Conservation (phyloP, 2,888 invertebrate genomes). For the Saturnia japonica region DNA sequence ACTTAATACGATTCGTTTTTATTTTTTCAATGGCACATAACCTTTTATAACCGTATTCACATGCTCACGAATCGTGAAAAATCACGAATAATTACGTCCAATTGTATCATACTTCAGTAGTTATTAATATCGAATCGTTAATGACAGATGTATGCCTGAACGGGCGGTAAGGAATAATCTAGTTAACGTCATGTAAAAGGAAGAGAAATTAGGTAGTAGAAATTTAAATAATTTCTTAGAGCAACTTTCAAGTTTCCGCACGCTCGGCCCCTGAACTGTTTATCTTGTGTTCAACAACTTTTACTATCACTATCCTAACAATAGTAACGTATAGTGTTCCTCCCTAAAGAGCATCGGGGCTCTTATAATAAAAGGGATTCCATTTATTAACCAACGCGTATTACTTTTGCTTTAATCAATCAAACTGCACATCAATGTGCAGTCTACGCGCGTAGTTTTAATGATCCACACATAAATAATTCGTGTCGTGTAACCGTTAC, state of each 20-base stretch:
- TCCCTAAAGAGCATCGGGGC: background rate
- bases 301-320: constrained; percentile 4
- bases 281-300: background rate
- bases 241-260: constrained; percentile 20
- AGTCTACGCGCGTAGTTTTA: constrained; percentile 36
- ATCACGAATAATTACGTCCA: too few relatives aligned
- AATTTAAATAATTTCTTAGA: background rate
- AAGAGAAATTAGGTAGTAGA: background rate
- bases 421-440: constrained; percentile 8
- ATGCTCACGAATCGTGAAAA: too few relatives aligned
- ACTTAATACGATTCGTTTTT: too few relatives aligned
- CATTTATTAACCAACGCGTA: background rate
- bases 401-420: background rate
- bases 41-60: too few relatives aligned
- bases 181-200: background rate
- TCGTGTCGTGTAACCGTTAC: constrained; percentile 75
- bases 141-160: too few relatives aligned
- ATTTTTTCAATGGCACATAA: too few relatives aligned
- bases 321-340: background rate
- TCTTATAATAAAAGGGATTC: background rate
- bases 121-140: too few relatives aligned
- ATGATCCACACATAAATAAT: constrained; percentile 44
- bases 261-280: constrained; percentile 18
- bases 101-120: too few relatives aligned
- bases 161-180: background rate